Conservation (phyloP, 2,888 invertebrate species). For the Actias luna region DNA sequence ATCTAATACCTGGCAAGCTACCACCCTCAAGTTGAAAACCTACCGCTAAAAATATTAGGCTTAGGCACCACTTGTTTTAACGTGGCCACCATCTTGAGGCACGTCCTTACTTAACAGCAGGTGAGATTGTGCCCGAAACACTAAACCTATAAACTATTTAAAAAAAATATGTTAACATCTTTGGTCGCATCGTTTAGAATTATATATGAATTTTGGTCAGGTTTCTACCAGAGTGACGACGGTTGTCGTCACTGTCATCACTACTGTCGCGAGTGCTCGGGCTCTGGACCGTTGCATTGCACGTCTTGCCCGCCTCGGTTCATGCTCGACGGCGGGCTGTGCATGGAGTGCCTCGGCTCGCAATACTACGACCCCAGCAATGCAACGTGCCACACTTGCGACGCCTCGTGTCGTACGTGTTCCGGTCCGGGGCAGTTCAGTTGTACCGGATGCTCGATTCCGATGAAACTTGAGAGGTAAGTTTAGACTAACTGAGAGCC, state of each 20-base stretch:
- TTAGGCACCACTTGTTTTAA: too few species aligned
- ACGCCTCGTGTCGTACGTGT: constrained; percentile 79
- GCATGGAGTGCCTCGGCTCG: constrained; percentile 88
- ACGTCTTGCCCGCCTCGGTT: constrained; percentile 87
- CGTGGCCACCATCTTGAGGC: too few species aligned
- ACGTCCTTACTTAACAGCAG: too few species aligned
- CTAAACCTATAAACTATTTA: too few species aligned
- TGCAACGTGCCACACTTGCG: constrained; percentile 79
- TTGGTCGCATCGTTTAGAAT: too few species aligned
- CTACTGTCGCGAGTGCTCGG: constrained; percentile 93
- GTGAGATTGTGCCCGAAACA: too few species aligned
- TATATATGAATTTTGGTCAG: constrained; percentile 33
- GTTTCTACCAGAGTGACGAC: constrained; percentile 90
- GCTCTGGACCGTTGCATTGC: constrained; percentile 88
- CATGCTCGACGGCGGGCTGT: constrained; percentile 87
- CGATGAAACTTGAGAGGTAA: constrained; percentile 30
- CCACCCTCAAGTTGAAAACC: too few species aligned
- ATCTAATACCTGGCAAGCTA: too few species aligned
- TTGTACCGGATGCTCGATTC: constrained; percentile 81
- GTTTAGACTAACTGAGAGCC: neutral
- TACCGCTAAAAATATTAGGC: too few species aligned
- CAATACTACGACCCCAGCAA: constrained; percentile 87
- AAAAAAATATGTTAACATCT: too few species aligned
- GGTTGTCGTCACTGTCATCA: constrained; percentile 95
- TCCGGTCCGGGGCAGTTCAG: constrained; percentile 85